Conservation (phyloP, 2,113 vertebrate species). For the Zosterops borbonicus region DNA sequence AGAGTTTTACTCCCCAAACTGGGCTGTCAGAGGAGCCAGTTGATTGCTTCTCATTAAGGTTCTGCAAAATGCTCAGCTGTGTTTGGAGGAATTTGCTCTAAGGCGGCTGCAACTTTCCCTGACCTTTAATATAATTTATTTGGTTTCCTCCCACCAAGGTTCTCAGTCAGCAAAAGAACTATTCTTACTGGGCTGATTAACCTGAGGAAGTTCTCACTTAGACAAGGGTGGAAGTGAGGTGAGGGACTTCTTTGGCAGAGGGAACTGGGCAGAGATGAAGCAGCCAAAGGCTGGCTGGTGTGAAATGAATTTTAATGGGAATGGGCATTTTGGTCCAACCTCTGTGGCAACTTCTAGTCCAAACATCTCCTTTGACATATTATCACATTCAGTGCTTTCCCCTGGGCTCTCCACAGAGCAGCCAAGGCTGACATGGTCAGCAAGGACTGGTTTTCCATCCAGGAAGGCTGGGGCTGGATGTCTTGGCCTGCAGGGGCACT, state of each 20-base stretch:
- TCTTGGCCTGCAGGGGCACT: not conserved
- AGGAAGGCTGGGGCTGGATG: not conserved
- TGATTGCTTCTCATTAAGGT: constrained; percentile 23
- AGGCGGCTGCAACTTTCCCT: not conserved
- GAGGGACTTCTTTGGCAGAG: not conserved
- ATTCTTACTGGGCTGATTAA: constrained; percentile 2
- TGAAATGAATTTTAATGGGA: not conserved
- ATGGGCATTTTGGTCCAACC: not conserved
- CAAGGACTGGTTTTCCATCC: not conserved
- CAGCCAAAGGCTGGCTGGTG: not conserved
- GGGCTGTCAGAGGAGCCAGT: not conserved
- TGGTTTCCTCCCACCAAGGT: not conserved
- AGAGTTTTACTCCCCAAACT: not conserved
- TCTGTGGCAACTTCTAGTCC: not conserved
- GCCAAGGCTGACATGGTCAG: not conserved
- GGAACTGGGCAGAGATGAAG: not conserved
- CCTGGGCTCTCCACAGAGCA: not conserved
- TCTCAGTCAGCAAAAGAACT: constrained; percentile 47
- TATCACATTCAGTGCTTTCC: no score
- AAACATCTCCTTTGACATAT: not conserved
- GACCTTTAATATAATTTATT: constrained; percentile 53
- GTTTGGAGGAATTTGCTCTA: not conserved
- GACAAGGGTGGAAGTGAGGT: not conserved
- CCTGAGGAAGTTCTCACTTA: not conserved
- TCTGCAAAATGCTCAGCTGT: not conserved